phyloP scores from a whole-genome alignment of 2,888 invertebrate species.

The Geophilus truncorum region DNA sequence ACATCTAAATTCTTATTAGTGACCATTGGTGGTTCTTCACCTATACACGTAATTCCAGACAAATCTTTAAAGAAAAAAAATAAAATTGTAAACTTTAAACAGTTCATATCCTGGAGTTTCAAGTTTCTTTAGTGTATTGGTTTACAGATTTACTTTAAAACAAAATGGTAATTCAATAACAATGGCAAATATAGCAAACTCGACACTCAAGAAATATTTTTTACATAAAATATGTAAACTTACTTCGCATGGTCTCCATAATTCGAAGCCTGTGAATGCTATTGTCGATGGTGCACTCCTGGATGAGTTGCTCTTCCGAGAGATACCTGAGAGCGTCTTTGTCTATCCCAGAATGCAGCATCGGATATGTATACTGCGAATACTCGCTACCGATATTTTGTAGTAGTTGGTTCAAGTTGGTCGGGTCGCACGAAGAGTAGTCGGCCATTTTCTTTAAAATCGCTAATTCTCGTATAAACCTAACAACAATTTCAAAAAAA shows the following conservation, averaged over 20 bases:
- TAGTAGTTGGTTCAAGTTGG: conserved; percentile 81
- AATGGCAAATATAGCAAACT: no score
- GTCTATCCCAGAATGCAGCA: conserved; percentile 93
- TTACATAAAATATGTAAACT: conserved; percentile 35
- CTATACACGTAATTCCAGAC: neutral
- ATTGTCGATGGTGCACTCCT: conserved; percentile 86
- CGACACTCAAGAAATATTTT: no score
- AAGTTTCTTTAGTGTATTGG: neutral
- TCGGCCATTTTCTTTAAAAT: conserved; percentile 93
- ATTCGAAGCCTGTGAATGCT: conserved; percentile 91
- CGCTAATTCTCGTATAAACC: conserved; percentile 87
- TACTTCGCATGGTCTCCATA: conserved; percentile 75
- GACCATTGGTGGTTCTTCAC: neutral
- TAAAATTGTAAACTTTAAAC: neutral
- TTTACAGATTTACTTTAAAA: neutral
- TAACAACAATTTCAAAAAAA: conserved; percentile 42
- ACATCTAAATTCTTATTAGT: conserved; percentile 86
- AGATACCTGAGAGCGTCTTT: conserved; percentile 72
- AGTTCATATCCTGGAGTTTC: conserved; percentile 23
- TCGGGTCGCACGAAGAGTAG: conserved; percentile 87
- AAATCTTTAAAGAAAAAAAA: conserved; percentile 2
- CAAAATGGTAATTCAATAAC: neutral
- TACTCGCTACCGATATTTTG: conserved; percentile 80
- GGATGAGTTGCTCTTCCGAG: conserved; percentile 83
- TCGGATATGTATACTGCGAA: conserved; percentile 92